phyloP scores from a whole-genome alignment of 2,888 invertebrate genomes.

The Cantharis nigra region DNA sequence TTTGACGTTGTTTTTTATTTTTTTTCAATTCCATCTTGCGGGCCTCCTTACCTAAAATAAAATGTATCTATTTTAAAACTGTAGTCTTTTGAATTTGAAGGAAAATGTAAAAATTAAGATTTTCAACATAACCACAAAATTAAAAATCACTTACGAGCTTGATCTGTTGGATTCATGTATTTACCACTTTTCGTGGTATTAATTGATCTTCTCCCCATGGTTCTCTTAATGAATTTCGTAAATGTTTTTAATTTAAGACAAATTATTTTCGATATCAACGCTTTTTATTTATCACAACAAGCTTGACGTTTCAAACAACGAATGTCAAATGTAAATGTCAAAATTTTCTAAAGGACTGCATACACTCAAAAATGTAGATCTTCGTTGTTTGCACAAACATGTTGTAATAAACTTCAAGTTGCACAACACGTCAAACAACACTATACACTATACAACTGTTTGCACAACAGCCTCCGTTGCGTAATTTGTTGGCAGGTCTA shows the following conservation, averaged over 20 bases:
- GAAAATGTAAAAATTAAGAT: background rate
- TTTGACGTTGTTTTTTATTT: slow-evolving; percentile 95
- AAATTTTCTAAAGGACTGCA: background rate
- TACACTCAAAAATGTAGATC: background rate
- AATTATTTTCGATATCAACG: background rate
- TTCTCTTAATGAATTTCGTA: slow-evolving; percentile 42
- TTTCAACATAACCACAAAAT: slow-evolving; percentile 1
- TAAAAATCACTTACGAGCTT: slow-evolving; percentile 81
- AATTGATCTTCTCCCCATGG: slow-evolving; percentile 94
- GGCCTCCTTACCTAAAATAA: slow-evolving; percentile 87
- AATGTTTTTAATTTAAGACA: background rate
- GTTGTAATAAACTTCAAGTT: too few relatives aligned
- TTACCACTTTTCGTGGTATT: slow-evolving; percentile 99
- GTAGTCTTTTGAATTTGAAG: background rate
- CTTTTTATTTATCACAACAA: background rate
- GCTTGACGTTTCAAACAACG: background rate
- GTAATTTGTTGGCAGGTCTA: too few relatives aligned
- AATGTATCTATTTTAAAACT: background rate
- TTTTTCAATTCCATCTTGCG: slow-evolving; percentile 97
- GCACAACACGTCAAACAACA: too few relatives aligned
- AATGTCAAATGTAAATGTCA: background rate
- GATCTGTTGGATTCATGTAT: slow-evolving; percentile 99
- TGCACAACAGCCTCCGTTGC: too few relatives aligned
- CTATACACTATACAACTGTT: too few relatives aligned
- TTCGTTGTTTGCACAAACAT: too few relatives aligned